Conservation (phyloP, 2,888 invertebrate genomes). For the Synanthedon vespiformis region DNA sequence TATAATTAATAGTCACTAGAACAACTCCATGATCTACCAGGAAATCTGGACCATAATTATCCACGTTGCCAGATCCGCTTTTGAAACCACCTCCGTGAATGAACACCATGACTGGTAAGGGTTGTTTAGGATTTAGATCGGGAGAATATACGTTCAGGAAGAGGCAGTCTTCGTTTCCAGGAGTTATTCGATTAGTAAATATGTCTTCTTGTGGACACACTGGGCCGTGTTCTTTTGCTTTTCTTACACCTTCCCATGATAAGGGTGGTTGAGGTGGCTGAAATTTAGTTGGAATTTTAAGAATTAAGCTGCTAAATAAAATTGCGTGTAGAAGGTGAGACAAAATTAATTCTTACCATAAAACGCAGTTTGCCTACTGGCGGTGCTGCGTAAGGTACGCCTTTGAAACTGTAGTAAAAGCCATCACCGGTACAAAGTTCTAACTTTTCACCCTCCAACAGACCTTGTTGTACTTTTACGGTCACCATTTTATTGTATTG, state of each 20-base stretch:
- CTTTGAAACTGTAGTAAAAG: conserved; percentile 33
- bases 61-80: conserved; percentile 27
- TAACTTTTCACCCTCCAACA: conserved; percentile 23
- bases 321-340: too few relatives aligned
- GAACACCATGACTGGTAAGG: conserved; percentile 33
- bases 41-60: conserved; percentile 31
- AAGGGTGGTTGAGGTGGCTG: conserved; percentile 28
- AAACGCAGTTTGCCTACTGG: conserved; percentile 57
- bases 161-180: conserved; percentile 33
- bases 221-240: conserved; percentile 26
- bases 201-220: conserved; percentile 29
- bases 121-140: conserved; percentile 11
- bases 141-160: conserved; percentile 35
- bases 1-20: conserved; percentile 35
- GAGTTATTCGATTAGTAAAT: conserved; percentile 12
- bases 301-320: neutral
- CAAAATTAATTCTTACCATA: conserved; percentile 27
- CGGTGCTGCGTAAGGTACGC: conserved; percentile 61
- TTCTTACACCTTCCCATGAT: conserved; percentile 33
- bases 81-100: conserved; percentile 34
- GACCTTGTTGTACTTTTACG: conserved; percentile 25
- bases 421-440: conserved; percentile 16
- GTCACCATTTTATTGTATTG: conserved; percentile 9
- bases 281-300: neutral
- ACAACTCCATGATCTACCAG: conserved; percentile 27